Evolutionary conservation across 1,140 invertebrate species (phyloP), one percentile per base, ranked within the genome.

Genomic region (Himalopsyche phryganea): DNA sequence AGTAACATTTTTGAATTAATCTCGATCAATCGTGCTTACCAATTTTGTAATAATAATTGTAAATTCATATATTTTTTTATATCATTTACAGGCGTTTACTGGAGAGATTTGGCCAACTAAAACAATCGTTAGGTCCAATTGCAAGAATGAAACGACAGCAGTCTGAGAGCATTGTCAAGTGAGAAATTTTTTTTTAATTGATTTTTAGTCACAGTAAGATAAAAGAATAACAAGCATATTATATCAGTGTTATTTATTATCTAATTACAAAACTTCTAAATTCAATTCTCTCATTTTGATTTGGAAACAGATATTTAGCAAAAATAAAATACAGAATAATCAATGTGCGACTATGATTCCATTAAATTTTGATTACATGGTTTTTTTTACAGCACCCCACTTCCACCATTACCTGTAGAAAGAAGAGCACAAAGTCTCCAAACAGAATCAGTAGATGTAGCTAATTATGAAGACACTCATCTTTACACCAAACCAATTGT

Each of bases 101-200:
- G n/a, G 92, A 95, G 68, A 80, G 90, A 41, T 93, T 95, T 65
- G 83, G 80, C 0, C 87, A 92, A 63, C 76, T 95, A 35, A 85
- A 87, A 61, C 84, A 88, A 65, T 84, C 84, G 56, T 70, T 91
- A 0, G 85, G 83, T 0, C 79, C 84, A 0, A 70, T 83, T 60
- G 79, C 81, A 0, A 80, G 80, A 2, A 70, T 82, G 0, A 80
- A 83, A 62, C 70, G 85, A 38, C 86, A 89, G 67, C 79, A 85
- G 54, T 81, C 85, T 0, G 86, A 88, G 58, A 89, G 87, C 72
- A 89, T 89, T 73, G 85, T 91, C 1, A 90, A 91, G 76, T 77
- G 58, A 75, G 74, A 45, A 4, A 52, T 42, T 65, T 54, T 23
- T 32, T 20, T 32, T 49, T 14, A 38, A n/a, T n/a, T n/a, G n/a